Evolutionary conservation across 1,140 invertebrate genomes (phyloP).

Genomic region (Zaprionus africanus): DNA sequence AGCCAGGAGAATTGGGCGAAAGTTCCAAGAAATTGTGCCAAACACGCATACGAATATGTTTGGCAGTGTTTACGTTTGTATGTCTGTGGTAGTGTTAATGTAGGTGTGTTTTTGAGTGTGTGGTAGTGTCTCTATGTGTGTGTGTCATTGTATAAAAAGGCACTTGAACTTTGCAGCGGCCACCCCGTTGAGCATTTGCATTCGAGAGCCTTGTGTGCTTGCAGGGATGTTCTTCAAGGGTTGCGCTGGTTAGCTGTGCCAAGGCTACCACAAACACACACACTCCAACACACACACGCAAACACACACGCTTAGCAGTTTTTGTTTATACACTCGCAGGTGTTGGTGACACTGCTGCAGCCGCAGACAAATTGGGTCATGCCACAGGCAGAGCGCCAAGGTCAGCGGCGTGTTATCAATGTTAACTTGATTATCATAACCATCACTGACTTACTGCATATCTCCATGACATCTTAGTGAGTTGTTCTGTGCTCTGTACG

Average conservation of each 20-base stretch:
- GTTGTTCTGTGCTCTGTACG: slow-evolving; percentile 36
- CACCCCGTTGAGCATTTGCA: slow-evolving; percentile 52
- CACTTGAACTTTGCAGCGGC: slow-evolving; percentile 67
- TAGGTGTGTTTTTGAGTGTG: neutral
- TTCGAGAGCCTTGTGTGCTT: slow-evolving; percentile 56
- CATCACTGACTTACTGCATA: slow-evolving; percentile 72
- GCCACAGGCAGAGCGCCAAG: neutral
- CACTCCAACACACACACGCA: slow-evolving; percentile 12
- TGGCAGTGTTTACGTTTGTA: neutral
- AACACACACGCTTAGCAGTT: neutral
- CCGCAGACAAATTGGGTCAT: slow-evolving; percentile 41
- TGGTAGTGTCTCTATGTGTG: slow-evolving; percentile 3
- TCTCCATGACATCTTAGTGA: slow-evolving; percentile 79
- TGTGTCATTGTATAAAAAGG: slow-evolving; percentile 46
- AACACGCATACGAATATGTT: neutral
- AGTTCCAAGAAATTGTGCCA: slow-evolving; percentile 2
- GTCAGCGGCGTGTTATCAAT: slow-evolving; percentile 6
- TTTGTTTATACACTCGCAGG: slow-evolving; percentile 17
- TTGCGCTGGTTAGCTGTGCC: slow-evolving; percentile 38
- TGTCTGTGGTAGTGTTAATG: neutral
- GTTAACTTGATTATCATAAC: slow-evolving; percentile 41
- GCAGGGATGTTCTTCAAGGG: slow-evolving; percentile 13
- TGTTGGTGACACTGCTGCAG: slow-evolving; percentile 21
- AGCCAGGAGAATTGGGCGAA: neutral
- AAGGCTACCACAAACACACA: slow-evolving; percentile 40